phyloP scores from a whole-genome alignment of 2,113 vertebrate species.

The Aegotheles bennettii region DNA sequence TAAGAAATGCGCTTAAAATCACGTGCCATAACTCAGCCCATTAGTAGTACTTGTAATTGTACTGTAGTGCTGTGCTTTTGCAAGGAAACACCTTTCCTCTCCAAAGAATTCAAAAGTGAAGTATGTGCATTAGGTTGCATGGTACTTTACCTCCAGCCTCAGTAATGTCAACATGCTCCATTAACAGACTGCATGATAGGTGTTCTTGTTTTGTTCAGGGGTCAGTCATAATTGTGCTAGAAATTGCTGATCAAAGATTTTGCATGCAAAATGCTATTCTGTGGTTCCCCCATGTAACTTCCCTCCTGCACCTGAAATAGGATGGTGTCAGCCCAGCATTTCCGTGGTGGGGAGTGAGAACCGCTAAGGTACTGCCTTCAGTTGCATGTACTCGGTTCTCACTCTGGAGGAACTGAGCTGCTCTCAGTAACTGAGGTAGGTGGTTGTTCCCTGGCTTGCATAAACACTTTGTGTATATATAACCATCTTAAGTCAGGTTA shows the following conservation, averaged over 20 bases:
- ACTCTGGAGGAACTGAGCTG: background rate
- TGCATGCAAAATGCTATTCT: background rate
- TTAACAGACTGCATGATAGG: background rate
- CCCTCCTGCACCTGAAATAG: background rate
- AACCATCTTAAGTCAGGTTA: background rate
- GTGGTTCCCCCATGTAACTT: background rate
- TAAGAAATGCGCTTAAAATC: background rate
- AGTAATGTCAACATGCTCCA: background rate
- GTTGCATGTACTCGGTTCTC: accelerated
- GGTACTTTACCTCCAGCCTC: background rate
- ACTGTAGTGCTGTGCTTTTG: background rate
- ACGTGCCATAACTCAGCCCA: background rate
- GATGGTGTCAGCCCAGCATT: background rate
- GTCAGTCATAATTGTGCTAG: background rate
- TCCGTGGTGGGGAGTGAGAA: background rate
- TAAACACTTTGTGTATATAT: background rate
- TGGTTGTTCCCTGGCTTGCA: background rate
- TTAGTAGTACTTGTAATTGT: background rate
- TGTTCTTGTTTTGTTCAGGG: background rate
- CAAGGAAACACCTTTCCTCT: background rate
- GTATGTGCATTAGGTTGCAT: background rate
- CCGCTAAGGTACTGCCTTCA: background rate
- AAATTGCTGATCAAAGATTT: background rate
- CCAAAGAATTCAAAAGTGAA: background rate
- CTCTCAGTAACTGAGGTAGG: background rate